Evolutionary conservation across 2,888 invertebrate genomes (phyloP).

Genomic region (Rutpela maculata): DNA sequence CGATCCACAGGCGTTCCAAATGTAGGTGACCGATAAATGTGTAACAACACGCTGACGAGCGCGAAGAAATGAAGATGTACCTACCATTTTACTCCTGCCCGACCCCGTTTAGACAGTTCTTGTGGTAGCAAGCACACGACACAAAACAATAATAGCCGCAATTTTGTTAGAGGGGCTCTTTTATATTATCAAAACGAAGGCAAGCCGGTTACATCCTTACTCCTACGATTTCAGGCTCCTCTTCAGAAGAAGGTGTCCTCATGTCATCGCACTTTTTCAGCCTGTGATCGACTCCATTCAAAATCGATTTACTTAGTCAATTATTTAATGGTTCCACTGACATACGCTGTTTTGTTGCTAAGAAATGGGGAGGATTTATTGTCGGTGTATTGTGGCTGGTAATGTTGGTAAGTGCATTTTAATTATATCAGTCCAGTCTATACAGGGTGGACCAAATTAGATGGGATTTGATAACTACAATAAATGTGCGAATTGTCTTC

Average conservation of each 20-base stretch:
- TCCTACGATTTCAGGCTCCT: slow-evolving; percentile 25
- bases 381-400: neutral
- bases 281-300: neutral
- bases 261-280: slow-evolving; percentile 1
- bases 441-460: too few relatives aligned
- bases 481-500: too few relatives aligned
- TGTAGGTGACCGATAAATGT: neutral
- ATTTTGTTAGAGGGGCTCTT: slow-evolving; percentile 32
- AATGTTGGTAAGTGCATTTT: neutral
- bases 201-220: slow-evolving; percentile 34
- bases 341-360: neutral
- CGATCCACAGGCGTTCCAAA: too few relatives aligned
- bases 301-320: neutral
- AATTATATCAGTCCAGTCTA: too few relatives aligned
- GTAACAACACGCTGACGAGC: neutral
- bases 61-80: slow-evolving; percentile 29
- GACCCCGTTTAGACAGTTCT: slow-evolving; percentile 30
- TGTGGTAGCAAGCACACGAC: slow-evolving; percentile 24
- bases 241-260: slow-evolving; percentile 1
- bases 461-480: too few relatives aligned
- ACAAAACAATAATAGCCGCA: slow-evolving; percentile 37
- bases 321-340: neutral
- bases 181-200: slow-evolving; percentile 42
- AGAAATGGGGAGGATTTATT: neutral
- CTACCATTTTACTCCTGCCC: slow-evolving; percentile 36